A percentile compares a stretch with the other conserved stretches of the same genome.
Conservation (phyloP, 1,140 invertebrate genomes). For the Glomeris maerens region DNA sequence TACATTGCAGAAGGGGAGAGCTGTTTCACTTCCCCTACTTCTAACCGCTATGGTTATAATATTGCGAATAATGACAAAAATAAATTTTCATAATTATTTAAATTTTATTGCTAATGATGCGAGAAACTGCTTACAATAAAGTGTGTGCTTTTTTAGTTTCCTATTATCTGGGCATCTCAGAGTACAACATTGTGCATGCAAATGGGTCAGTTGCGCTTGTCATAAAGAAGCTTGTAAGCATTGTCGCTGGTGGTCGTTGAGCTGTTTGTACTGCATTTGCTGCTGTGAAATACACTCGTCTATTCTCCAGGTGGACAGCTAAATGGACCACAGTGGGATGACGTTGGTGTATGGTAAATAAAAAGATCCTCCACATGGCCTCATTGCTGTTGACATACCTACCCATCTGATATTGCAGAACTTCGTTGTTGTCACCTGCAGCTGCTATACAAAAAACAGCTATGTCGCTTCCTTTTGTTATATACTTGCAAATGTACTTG, state of each 20-base stretch:
- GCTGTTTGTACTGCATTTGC: slow-evolving; percentile 15
- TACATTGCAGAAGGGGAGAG: too few relatives aligned
- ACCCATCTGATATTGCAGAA: slow-evolving; percentile 12
- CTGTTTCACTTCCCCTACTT: too few relatives aligned
- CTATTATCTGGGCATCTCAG: slow-evolving; percentile 15
- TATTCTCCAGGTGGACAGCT: slow-evolving; percentile 34
- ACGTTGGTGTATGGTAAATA: slow-evolving; percentile 27
- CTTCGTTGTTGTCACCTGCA: slow-evolving; percentile 10
- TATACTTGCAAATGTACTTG: slow-evolving; percentile 28
- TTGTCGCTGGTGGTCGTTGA: slow-evolving; percentile 11
- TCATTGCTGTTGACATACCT: slow-evolving; percentile 23
- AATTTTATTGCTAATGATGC: too few relatives aligned
- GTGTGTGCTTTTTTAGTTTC: too few relatives aligned
- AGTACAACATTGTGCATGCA: slow-evolving; percentile 10
- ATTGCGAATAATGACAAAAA: slow-evolving; percentile 17
- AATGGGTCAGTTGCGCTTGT: slow-evolving; percentile 10
- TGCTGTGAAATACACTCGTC: slow-evolving; percentile 21
- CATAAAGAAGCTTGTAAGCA: slow-evolving; percentile 16
- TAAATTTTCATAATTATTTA: too few relatives aligned
- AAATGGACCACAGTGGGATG: slow-evolving; percentile 30
- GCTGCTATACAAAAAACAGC: slow-evolving; percentile 13
- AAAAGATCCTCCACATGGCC: slow-evolving; percentile 23
- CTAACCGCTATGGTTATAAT: too few relatives aligned
- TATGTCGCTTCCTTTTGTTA: slow-evolving; percentile 22
- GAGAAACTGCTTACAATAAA: too few relatives aligned